phyloP scores from a whole-genome alignment of 2,888 invertebrate genomes.

The Ochropacha duplaris region DNA sequence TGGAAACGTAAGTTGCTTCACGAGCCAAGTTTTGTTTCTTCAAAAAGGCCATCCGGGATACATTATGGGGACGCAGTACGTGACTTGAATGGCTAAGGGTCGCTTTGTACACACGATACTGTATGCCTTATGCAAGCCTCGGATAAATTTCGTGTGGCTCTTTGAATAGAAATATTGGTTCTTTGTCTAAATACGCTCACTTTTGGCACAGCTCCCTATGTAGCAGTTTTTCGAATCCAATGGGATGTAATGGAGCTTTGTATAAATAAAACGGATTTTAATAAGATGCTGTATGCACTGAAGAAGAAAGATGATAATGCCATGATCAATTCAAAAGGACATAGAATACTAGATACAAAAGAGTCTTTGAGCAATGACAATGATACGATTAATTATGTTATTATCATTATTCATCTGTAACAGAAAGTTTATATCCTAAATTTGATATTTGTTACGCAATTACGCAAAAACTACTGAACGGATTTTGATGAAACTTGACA shows the following conservation, averaged over 20 bases:
- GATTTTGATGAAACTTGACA: too few relatives aligned
- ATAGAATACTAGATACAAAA: too few relatives aligned
- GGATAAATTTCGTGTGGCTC: constrained; percentile 10
- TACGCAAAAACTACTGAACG: too few relatives aligned
- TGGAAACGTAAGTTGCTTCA: constrained; percentile 10
- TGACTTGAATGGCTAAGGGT: constrained; percentile 43
- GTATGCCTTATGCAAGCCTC: constrained; percentile 17
- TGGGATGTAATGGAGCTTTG: neutral
- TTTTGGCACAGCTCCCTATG: neutral
- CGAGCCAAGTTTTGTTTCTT: constrained; percentile 57
- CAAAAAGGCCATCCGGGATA: constrained; percentile 51
- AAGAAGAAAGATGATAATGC: too few relatives aligned
- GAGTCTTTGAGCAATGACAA: too few relatives aligned
- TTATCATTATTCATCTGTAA: too few relatives aligned
- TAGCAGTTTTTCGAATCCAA: neutral
- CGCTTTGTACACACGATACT: constrained; percentile 10
- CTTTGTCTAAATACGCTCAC: constrained; percentile 18
- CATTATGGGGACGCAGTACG: constrained; percentile 54
- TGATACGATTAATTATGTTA: too few relatives aligned
- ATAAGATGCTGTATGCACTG: too few relatives aligned
- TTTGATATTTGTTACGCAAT: too few relatives aligned
- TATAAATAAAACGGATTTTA: neutral
- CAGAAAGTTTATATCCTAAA: too few relatives aligned
- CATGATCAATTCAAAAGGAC: too few relatives aligned
- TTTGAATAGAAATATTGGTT: constrained; percentile 33